Base-by-base conservation (phyloP, 2,888 invertebrate species). In the Allophyes oxyacanthae region DNA sequence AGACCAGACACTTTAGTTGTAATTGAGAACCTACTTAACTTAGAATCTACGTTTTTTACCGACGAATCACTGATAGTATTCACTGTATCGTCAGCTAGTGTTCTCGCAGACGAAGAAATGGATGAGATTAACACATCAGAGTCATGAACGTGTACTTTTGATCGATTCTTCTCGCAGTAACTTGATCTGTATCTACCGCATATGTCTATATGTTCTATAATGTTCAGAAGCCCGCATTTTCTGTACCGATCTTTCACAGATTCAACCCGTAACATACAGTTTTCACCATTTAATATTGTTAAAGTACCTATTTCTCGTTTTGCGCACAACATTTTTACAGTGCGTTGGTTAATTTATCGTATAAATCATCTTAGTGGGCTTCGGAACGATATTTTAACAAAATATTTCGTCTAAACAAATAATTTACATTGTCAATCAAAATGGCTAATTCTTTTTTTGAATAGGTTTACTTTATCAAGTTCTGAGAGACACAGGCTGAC, bases 201-300 rank as follows among this genome's bases (percentile, higher is more conserved):
- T 38, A 66, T 66, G 7, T 66, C 66, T 40, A 72, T 64, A 42
- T 72, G 72, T 54, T 64, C 64, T 43, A 72, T 67, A 26, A 52
- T 43, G 49, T 59, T 57, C 55, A 64, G 48, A 33, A 62, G 51
- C 45, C 49, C 26, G 34, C 72, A 72, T 40, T 61, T 53, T 42
- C 36, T 64, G 11, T 59, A 68, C 38, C 59, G 60, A 9, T 68
- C 58, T 50, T 63, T 38, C 7, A 51, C 53, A 37, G 61, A 20
- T 26, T 38, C 42, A 8, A 46, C n/a, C 2, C 38, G 48, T 26
- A 43, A 38, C 36, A 11, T 26, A 33, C 30, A 53, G 15, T 40
- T 28, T 9, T 53, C 45, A 40, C 53, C 45, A 28, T 28, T 5
- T 3, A n/a, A 20, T 53, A 26, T 2, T 33, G 53, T 53, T 15